Base-by-base conservation (phyloP, 1,140 invertebrate species). In the Eupeodes corollae region DNA sequence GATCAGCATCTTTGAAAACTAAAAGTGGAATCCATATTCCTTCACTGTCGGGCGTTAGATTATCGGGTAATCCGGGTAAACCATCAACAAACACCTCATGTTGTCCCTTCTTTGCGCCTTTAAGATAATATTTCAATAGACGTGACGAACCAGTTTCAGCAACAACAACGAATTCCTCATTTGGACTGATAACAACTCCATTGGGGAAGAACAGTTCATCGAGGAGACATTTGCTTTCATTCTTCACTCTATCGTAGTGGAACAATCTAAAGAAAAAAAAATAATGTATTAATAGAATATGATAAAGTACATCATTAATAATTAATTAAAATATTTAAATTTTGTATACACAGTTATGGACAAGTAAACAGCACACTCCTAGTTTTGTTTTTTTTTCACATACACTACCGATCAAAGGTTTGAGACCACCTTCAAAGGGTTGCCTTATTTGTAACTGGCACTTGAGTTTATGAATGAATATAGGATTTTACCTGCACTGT, bases 31-130 rank as follows among this genome's bases (percentile, higher is more conserved):
- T 71, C 56, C 84, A 77, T 57, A 85, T 82, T 15, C 82, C 82
- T 34, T 79, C 80, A 32, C 51, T 74, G 58, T 82, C 81, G 8
- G 65, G 59, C 30, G 70, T 72, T 41, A 90, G 69, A 66, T 91
- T 90, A 60, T 91, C 88, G 6, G 85, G 84, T 21, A 75, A 40
- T 30, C 88, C 88, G 11, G 88, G 87, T 44, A 91, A 66, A 30
- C 79, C 79, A 52, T 88, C 83, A 6, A 82, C 58, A 54, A 89
- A 84, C 5, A 86, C 61, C 53, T 88, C 86, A 2, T 59, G 58
- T 48, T 75, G 71, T 8, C 85, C 86, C 46, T 74, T 72, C 51
- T 83, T 84, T 6, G 74, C 59, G 3, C 88, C 80, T 63, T 78
- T 80, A 33, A 90, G 54, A 61, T 86, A 70, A 65, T 86, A 82